Evolutionary conservation across 1,140 invertebrate species (phyloP).

Genomic region (Megalonaias nervosa): DNA sequence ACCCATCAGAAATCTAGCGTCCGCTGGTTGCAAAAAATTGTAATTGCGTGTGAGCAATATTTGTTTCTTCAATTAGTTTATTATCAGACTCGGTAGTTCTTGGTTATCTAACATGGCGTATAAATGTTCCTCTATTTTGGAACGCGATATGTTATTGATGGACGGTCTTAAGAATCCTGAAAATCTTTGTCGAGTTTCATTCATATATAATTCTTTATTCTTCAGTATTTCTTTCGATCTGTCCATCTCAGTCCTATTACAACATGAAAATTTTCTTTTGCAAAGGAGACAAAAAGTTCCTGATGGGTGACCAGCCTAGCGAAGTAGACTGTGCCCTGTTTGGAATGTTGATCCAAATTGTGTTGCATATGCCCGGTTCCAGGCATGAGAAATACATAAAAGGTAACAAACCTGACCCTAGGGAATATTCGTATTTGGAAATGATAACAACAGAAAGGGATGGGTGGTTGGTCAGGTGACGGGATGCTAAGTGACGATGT

Average conservation of each 20-base stretch:
- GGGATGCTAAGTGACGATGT: no score
- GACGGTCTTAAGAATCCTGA: not conserved
- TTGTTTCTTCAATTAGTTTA: no score
- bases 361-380: constrained; percentile 68
- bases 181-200: not conserved
- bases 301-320: constrained; percentile 67
- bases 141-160: no score
- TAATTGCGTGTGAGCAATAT: no score
- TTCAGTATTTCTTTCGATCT: not conserved
- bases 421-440: no score
- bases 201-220: not conserved
- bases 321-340: constrained; percentile 72
- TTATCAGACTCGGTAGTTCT: no score
- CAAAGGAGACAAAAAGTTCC: constrained; percentile 68
- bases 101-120: no score
- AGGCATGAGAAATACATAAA: constrained; percentile 52
- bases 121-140: no score
- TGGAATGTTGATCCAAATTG: constrained; percentile 68
- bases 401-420: constrained; percentile 24
- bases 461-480: no score
- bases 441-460: no score
- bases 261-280: constrained; percentile 53
- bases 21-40: no score
- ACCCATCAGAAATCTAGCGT: no score
- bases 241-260: constrained; percentile 1